Base-by-base conservation (phyloP, 2,888 invertebrate species). In the Elegia similella region DNA sequence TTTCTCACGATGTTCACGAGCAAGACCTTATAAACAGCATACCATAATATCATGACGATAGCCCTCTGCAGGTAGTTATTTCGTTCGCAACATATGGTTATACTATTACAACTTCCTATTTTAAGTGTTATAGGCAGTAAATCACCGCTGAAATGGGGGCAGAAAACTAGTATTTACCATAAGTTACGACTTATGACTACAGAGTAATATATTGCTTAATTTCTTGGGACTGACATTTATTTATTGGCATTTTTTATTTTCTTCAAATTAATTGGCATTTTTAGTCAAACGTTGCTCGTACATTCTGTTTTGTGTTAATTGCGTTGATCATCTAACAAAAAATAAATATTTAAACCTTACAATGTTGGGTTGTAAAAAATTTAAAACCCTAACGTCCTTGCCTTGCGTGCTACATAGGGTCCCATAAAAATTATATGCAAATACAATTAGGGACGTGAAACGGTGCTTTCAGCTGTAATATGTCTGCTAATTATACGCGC, bases 1-100 rank as follows among this genome's bases (percentile, higher is more conserved):
- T 82, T 88, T 89, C 89, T 84, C 89, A 89, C 88, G 88, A 79
- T 83, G 72, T 68, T 76, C 74, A 75, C 72, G 66, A 70, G 64
- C 68, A 72, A 71, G 70, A 72, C 34, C 70, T 59, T 57, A 57
- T 56, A 59, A 59, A 61, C 42, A 15, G 30, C 48, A 57, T 56
- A 57, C 59, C 61, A 60, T 62, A 61, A 50, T 59, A 61, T 62
- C 59, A 61, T 58, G 30, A 55, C 23, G 47, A 60, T 59, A 55
- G 58, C 38, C 53, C 17, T n/a, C n/a, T 15, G 38, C 53, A 52
- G 53, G 47, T 57, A 38, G 55, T 54, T 55, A 56, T 58, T 56
- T 42, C 42, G 42, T 13, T 55, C 17, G 55, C 47, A 46, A 43
- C 38, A 42, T 55, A 48, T 56, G 38, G 5, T 42, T 55, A 46